Base-by-base conservation (phyloP, 1,140 invertebrate genomes). In the Ditylenchus dipsaci region DNA sequence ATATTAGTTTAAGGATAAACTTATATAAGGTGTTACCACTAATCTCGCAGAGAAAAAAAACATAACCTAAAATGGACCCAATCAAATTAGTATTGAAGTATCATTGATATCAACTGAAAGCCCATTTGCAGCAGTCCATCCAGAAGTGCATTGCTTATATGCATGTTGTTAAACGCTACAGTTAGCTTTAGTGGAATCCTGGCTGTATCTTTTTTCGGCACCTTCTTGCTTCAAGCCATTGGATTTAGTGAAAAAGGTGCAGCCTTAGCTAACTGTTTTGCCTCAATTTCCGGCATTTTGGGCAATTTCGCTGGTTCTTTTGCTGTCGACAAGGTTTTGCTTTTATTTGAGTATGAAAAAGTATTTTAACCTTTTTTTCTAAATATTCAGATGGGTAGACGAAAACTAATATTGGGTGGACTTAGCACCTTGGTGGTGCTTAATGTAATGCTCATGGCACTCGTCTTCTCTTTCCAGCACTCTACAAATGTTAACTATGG, bases 251-350 rank as follows among this genome's bases (percentile, higher is more conserved):
- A 70, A 17, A 65, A 43, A 53, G 47, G 38, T 1, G 71, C 71
- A 0, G 73, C 71, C 13, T 42, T 76, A n/a, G 71, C 71, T 8
- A 73, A 73, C 29, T 73, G 45, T 69, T 47, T 73, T 29, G 71
- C 71, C 1, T 73, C 71, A 0, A 76, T 73, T 75, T 67, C 73
- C 11, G 71, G 71, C 13, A 15, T 73, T 9, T 29, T 76, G 17
- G 71, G 71, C 27, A 73, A 73, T 72, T 23, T 73, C 0, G 33
- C 63, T 26, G 71, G 71, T 15, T 72, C 71, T 26, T 75, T 74
- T 23, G 69, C 71, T 17, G 69, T 73, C 13, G 71, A 73, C 60
- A 68, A 47, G 33, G 66, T 73, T 23, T 15, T 9, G 11, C 13
- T 49, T 49, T 67, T 45, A 45, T 13, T 45, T 45, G n/a, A 45